phyloP scores from a whole-genome alignment of 2,797 vertebrate genomes.

The Coccyzus lansbergi region DNA sequence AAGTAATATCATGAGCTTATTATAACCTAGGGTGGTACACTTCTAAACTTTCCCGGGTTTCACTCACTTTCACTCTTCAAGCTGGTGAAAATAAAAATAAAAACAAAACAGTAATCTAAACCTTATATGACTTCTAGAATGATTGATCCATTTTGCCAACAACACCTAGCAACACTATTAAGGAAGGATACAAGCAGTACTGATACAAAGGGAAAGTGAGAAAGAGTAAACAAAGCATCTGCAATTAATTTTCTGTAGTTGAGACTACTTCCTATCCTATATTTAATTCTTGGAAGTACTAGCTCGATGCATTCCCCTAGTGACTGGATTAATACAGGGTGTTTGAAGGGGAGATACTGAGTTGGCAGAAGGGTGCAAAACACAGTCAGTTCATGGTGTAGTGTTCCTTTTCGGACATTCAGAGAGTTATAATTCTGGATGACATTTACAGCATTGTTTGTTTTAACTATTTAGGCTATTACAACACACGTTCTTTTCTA shows the following conservation, averaged over 20 bases:
- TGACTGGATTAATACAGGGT: neutral
- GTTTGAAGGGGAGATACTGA: neutral
- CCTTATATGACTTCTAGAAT: neutral
- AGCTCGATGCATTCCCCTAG: neutral
- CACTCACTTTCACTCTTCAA: neutral
- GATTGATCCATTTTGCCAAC: neutral
- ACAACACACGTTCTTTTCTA: neutral
- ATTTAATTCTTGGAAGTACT: neutral
- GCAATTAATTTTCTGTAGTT: neutral
- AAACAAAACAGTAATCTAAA: neutral
- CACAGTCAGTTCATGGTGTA: neutral
- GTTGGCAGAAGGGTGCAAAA: neutral
- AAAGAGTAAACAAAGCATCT: neutral
- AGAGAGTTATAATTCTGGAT: neutral
- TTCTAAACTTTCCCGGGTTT: neutral
- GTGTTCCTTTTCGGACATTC: neutral
- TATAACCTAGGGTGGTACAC: neutral
- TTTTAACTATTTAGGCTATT: neutral
- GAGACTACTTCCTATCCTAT: neutral
- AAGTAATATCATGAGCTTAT: neutral
- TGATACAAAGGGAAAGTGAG: neutral
- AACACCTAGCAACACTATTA: neutral
- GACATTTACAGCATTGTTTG: conserved; percentile 17
- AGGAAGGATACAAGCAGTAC: neutral
- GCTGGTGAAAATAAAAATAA: neutral